Conservation (phyloP, 2,888 invertebrate species). For the Andrena marginata region DNA sequence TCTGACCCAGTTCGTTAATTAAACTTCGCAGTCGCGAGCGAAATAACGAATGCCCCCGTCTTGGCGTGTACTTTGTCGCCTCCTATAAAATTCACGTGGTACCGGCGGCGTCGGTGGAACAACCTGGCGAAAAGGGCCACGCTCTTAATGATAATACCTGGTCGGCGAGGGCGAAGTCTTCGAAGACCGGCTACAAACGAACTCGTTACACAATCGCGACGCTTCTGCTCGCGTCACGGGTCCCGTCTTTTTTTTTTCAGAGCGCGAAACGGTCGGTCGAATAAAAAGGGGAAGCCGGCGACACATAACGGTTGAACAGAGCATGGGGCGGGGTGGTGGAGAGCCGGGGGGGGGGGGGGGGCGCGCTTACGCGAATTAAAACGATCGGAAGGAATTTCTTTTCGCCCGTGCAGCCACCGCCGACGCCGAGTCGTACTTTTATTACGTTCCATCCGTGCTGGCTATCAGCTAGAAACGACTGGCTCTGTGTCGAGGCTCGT, state of each 20-base stretch:
- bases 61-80: conserved; percentile 1
- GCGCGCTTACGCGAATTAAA: conserved; percentile 62
- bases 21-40: conserved; percentile 53
- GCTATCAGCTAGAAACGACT: conserved; percentile 59
- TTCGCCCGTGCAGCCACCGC: conserved; percentile 56
- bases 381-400: conserved; percentile 62
- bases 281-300: background rate
- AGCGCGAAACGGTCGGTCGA: conserved; percentile 14
- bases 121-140: background rate
- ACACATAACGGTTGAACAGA: too few species aligned
- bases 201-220: conserved; percentile 23
- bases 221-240: background rate
- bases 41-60: conserved; percentile 36
- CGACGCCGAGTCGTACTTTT: conserved; percentile 47
- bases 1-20: conserved; percentile 39
- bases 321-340: background rate
- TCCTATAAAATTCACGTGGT: conserved; percentile 20
- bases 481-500: conserved; percentile 35
- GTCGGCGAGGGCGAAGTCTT: background rate
- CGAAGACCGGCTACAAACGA: background rate
- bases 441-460: conserved; percentile 55
- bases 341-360: conserved; percentile 13
- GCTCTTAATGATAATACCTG: conserved; percentile 15
- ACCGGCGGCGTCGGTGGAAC: background rate
- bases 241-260: background rate